Percentiles rank a stretch among this genome's conserved stretches.
These are phyloP conservation scores for Nannobrachium achirus DNA, from an alignment of 2,113 vertebrate genomes.

Conservation along the genomic window DNA sequence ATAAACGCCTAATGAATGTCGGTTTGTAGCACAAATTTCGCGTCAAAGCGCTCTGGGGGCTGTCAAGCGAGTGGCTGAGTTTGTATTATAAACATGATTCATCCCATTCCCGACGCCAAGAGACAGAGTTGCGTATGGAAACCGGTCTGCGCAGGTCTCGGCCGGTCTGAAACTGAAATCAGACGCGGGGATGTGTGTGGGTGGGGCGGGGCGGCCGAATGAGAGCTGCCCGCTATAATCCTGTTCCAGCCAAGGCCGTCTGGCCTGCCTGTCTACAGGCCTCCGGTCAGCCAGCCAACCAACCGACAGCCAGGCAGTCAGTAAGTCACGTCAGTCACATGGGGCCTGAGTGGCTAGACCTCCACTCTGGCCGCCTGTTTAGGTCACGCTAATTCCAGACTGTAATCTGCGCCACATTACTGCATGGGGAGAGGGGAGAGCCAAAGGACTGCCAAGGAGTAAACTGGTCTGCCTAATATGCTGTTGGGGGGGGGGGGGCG, in stretches of 20 bases:
- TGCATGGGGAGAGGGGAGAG: not conserved
- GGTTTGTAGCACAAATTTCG: slow-evolving; percentile 27
- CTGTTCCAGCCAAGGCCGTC: slow-evolving; percentile 20
- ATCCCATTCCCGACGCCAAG: not conserved
- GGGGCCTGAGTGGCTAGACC: not conserved
- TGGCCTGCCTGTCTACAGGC: slow-evolving; percentile 26
- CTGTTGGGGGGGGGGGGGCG: not conserved
- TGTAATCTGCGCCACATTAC: slow-evolving; percentile 12
- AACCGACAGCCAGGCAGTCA: not conserved
- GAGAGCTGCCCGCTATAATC: slow-evolving; percentile 33
- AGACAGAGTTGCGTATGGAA: no score
- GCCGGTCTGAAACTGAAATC: slow-evolving; percentile 24
- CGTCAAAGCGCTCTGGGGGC: slow-evolving; percentile 27
- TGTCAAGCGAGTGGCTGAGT: slow-evolving; percentile 10
- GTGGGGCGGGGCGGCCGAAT: slow-evolving; percentile 24
- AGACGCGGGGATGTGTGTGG: slow-evolving; percentile 17
- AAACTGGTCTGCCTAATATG: not conserved
- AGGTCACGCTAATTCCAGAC: slow-evolving; percentile 23
- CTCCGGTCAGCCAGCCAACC: slow-evolving; percentile 15
- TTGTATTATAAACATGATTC: slow-evolving; percentile 1
- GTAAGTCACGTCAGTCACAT: slow-evolving; percentile 44
- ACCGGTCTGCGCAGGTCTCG: slow-evolving; percentile 16
- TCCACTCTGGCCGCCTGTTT: not conserved
- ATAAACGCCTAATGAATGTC: slow-evolving; percentile 45
- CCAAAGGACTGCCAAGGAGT: not conserved